Evolutionary conservation across 2,113 vertebrate species (phyloP).

Genomic region (Pangasianodon gigas): DNA sequence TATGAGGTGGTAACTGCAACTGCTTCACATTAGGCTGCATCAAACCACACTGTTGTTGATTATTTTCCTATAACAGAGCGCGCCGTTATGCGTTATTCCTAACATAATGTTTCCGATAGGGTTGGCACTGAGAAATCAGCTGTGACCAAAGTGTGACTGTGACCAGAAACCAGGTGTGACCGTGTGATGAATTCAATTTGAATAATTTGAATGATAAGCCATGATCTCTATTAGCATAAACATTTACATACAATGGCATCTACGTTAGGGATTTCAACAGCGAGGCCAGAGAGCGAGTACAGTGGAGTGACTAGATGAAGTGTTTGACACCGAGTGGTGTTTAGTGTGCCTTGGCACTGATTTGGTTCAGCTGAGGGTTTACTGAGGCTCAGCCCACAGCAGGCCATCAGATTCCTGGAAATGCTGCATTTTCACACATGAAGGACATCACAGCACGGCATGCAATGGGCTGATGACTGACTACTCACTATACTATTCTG

Average conservation of each 20-base stretch:
- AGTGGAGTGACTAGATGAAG: neutral
- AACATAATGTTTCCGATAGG: neutral
- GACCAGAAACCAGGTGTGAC: neutral
- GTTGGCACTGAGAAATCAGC: neutral
- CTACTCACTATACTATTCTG: neutral
- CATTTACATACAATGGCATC: neutral
- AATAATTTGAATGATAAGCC: neutral
- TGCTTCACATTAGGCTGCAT: neutral
- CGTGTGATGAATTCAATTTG: neutral
- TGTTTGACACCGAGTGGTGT: neutral
- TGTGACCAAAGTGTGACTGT: neutral
- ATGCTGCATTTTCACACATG: neutral
- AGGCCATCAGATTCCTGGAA: neutral
- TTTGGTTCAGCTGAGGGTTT: conserved; percentile 6
- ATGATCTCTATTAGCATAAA: conserved; percentile 2
- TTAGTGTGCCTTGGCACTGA: neutral
- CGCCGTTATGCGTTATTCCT: neutral
- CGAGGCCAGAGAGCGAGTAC: neutral
- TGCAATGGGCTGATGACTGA: neutral
- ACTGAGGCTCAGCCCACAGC: neutral
- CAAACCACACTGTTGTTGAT: neutral
- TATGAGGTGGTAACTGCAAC: neutral
- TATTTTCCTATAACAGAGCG: neutral
- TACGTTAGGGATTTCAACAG: neutral
- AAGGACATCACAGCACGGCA: neutral